Evolutionary conservation across 2,113 vertebrate species (phyloP), one percentile per base, ranked within the genome.

Genomic region (Toxostoma redivivum): DNA sequence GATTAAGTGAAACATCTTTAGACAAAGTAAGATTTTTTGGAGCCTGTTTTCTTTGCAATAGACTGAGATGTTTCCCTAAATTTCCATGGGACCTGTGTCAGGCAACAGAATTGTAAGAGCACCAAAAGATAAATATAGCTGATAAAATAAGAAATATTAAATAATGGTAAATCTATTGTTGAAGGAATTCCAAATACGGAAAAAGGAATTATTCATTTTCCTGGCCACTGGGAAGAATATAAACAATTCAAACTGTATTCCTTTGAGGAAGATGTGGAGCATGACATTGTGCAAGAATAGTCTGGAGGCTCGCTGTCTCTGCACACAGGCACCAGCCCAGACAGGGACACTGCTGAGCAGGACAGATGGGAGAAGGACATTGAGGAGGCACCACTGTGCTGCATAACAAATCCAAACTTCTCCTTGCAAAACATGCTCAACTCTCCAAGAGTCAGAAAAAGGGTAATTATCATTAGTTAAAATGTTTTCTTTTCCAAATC

Each of bases 321-420:
- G 82, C 86, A 79, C 91, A 51, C 69, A 24, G 27, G 54, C 79
- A 88, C n/a, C 95, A 93, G 92, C 82, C 5, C 6, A 86, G 90
- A 60, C 79, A 54, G 58, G 78, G 67, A 84, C 80, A 69, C 93
- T 87, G 90, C 90, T 89, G 85, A 92, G 86, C 70, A 83, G 90
- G 88, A 66, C 95, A 96, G 92, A 94, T 95, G 94, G 86, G 83
- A 48, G 86, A 78, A 81, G 91, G 92, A 96, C 95, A 93, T 82
- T 94, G 92, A 90, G 88, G 90, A 88, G 72, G 87, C 87, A 94
- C 53, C 30, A 6, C 69, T 92, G 11, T 92, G 80, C 88, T 89
- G 90, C 71, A 90, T 87, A 80, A 78, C 74, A 95, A 95, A 93
- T 77, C 79, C 56, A 73, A 60, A 66, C 81, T 73, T 82, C 84